Base-by-base conservation (phyloP, 2,113 vertebrate species). In the Danionella cerebrum region DNA sequence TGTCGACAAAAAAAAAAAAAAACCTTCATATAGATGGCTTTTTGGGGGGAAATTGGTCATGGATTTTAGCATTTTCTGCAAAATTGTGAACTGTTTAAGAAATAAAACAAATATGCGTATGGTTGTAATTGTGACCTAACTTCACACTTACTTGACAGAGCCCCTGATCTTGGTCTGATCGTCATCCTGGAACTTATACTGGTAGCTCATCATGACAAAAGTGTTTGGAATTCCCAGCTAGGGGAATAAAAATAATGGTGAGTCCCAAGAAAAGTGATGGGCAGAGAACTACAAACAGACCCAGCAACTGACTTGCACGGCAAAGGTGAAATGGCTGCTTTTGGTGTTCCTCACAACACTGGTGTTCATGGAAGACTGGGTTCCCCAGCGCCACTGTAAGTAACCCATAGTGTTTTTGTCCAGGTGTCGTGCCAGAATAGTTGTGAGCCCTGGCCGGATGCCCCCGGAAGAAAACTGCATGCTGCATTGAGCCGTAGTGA, bases 351-450 rank as follows among this genome's bases (percentile, higher is more conserved):
- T 86, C 66, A 99, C 96, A 0, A 98, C 72, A 27, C 94, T 98
- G 1, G 94, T 96, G 85, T 96, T 97, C 96, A 99, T 99, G 65
- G 96, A 93, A 0, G 95, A 98, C 86, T 98, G 93, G 75, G 89
- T 83, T 1, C 96, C 96, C 93, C 96, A 98, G 0, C 95, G 88
- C 96, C 96, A 99, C 86, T 98, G 94, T 54, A 99, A 53, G 77
- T 98, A 99, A n/a, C 96, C 96, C 90, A 97, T 94, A 0, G 96
- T 99, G 85, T 99, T 96, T 85, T 93, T 95, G 84, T 98, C 94
- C 1, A 99, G 87, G 85, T 98, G 92, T 5, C 94, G 91, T 0
- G 96, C 96, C 18, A 98, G 79, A 42, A 98, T 89, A 0, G 93
- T 97, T 47, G 92, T 96, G 11, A 97, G 67, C 35, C 92, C 93